phyloP scores from a whole-genome alignment of 2,797 vertebrate genomes.

The Knipowitschia caucasica region DNA sequence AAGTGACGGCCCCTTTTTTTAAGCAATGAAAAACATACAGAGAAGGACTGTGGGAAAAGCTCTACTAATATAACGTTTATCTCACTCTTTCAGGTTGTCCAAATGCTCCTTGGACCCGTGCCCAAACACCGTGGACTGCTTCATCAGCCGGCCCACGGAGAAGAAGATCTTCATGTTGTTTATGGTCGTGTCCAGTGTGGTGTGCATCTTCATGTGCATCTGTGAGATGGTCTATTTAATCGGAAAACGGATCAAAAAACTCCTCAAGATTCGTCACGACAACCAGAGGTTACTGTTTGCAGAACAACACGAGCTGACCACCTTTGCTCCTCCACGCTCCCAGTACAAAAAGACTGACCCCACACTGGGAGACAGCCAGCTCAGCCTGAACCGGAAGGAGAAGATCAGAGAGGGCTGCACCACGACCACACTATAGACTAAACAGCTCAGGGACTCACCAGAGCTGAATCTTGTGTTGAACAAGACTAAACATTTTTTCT shows the following conservation, averaged over 20 bases:
- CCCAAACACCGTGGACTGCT: slow-evolving; percentile 89
- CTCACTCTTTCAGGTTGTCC: slow-evolving; percentile 58
- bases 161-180: slow-evolving; percentile 91
- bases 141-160: slow-evolving; percentile 87
- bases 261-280: not conserved
- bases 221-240: slow-evolving; percentile 83
- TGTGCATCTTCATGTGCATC: slow-evolving; percentile 87
- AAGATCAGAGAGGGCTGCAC: slow-evolving; percentile 13
- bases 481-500: slow-evolving; percentile 6
- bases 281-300: slow-evolving; percentile 43
- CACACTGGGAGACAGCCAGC: slow-evolving; percentile 30
- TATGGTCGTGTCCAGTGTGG: slow-evolving; percentile 81
- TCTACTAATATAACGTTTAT: not conserved
- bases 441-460: slow-evolving; percentile 1
- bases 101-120: slow-evolving; percentile 83
- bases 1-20: too few species aligned
- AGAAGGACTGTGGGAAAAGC: too few species aligned
- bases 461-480: not conserved
- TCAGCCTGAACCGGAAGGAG: slow-evolving; percentile 36
- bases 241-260: slow-evolving; percentile 73
- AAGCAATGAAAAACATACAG: too few species aligned
- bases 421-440: slow-evolving; percentile 47
- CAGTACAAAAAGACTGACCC: slow-evolving; percentile 45
- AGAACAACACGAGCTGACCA: slow-evolving; percentile 44
- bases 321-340: slow-evolving; percentile 30